Evolutionary conservation across 2,888 invertebrate species (phyloP), one percentile per base, ranked within the genome.

Genomic region (Stenotaenia linearis): DNA sequence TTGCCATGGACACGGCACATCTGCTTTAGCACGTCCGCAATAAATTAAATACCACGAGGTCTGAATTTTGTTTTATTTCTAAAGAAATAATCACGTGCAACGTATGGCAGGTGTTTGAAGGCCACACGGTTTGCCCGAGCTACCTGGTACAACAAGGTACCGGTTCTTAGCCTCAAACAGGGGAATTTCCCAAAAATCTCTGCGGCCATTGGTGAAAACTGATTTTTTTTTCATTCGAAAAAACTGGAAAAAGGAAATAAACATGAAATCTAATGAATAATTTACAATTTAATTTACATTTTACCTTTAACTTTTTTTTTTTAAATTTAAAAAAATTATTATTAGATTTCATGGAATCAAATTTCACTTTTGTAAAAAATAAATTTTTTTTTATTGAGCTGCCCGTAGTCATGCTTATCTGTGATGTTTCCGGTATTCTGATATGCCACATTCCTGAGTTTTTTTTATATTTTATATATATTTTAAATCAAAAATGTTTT

Each of bases 61-160:
- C 28, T 69, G 28, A 25, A 69, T 69, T 69, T 69, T 69, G 69
- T 69, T 69, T 69, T 69, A 69, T 69, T 69, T 69, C 69, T 28
- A 25, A 23, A 69, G 69, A 69, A 69, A 69, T 25, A 69, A 28
- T 69, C 69, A 69, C 69, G 69, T 69, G 69, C 69, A n/a, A 12
- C 4, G n/a, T 45, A 45, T 45, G 4, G 45, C 45, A 69, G 69
- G 69, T 69, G 69, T 69, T 69, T 69, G 69, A 69, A 69, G 69
- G 69, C 69, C 69, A 69, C 69, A 69, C 69, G 69, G 69, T 69
- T 69, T 69, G 69, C 69, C 69, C 69, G 15, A 69, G 69, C 69
- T 69, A 69, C 69, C 69, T 69, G 69, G 69, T 69, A 69, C 69
- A 69, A 69, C 69, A 25, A 69, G 69, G 69, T 69, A 69, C 69